phyloP scores from a whole-genome alignment of 2,113 vertebrate genomes.

The Tretioscincus oriximinensis region DNA sequence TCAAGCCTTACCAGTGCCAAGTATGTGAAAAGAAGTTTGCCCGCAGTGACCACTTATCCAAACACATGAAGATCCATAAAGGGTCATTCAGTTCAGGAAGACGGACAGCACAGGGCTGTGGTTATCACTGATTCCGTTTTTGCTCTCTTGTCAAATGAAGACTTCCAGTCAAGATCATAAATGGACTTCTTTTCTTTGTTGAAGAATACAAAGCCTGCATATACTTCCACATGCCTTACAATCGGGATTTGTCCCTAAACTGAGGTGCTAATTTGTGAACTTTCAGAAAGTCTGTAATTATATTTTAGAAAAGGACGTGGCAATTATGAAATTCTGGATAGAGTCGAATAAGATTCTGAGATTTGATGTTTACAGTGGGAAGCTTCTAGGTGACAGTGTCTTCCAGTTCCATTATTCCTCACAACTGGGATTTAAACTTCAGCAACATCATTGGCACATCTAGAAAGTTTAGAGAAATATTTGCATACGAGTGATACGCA shows the following conservation, averaged over 20 bases:
- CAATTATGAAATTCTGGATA: background rate
- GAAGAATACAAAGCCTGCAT: accelerated
- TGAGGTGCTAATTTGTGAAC: background rate
- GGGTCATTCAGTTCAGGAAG: slow-evolving; percentile 73
- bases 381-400: background rate
- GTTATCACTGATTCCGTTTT: slow-evolving; percentile 64
- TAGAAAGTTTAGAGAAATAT: background rate
- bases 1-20: slow-evolving; percentile 83
- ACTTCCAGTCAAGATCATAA: background rate
- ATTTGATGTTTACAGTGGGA: background rate
- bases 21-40: slow-evolving; percentile 87
- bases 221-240: accelerated
- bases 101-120: slow-evolving; percentile 58
- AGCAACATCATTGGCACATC: background rate
- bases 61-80: slow-evolving; percentile 85
- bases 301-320: background rate
- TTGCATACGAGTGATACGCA: background rate
- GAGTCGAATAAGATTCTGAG: background rate
- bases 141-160: background rate
- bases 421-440: background rate
- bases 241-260: background rate
- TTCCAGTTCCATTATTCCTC: background rate
- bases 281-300: background rate
- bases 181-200: accelerated
- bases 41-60: slow-evolving; percentile 86